Base-by-base conservation (phyloP, 2,888 invertebrate genomes). In the Campoplex capitator region DNA sequence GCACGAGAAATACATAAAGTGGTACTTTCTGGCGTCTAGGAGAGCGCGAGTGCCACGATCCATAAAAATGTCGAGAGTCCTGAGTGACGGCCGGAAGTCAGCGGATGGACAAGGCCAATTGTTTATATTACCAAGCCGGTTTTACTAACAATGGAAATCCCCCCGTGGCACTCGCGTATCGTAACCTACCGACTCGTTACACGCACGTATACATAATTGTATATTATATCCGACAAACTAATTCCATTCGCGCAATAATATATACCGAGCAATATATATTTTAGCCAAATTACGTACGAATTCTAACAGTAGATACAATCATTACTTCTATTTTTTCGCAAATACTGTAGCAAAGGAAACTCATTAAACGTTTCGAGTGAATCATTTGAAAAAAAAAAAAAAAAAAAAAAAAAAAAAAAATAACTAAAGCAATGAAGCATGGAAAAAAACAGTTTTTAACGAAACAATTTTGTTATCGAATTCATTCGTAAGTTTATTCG, bases 51-150 rank as follows among this genome's bases (percentile, higher is more conserved):
- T 89, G 91, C 92, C 91, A 88, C 93, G 93, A 93, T 93, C 93
- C 93, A 93, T 93, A 94, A 94, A 75, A 94, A 93, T 93, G 93
- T 93, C 93, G 93, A 91, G 91, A 90, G 91, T 92, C 91, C 90
- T 92, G 94, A 94, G 92, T 93, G 94, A 94, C 93, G 92, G 93
- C 92, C 93, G 94, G 94, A 94, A 93, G 90, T 92, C 89, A 88
- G 84, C 90, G 92, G 93, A 94, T 92, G 94, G 94, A 94, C 94
- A 93, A 93, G 94, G 93, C 93, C 93, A 94, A 94, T 94, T 94
- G 93, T 93, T 93, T 94, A 93, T 93, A 94, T 93, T 92, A 93
- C 92, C 91, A 84, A 91, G 90, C 81, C 74, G 45, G 82, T 56
- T 48, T 48, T 89, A 90, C 91, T 91, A 93, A 93, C 93, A 93